A percentile compares a stretch with the other conserved stretches of the same genome.
These are phyloP conservation scores for Eulemur macaco DNA, from an alignment of 2,113 vertebrate genomes.

Conservation along the genomic window DNA sequence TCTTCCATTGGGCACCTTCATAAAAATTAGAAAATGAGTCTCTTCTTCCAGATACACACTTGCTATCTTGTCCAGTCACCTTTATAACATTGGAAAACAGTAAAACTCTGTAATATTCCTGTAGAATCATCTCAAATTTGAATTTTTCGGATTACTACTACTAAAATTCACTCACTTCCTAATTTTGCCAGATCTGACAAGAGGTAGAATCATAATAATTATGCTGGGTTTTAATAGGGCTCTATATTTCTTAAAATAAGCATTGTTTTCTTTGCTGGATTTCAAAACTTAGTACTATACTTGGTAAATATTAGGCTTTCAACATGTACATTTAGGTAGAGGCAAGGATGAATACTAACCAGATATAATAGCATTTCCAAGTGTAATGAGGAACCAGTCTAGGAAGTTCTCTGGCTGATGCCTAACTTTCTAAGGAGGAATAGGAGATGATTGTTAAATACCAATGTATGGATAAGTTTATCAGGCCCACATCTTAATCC, in stretches of 20 bases:
- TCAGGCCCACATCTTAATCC: not conserved
- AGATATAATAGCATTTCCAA: not conserved
- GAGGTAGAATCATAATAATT: not conserved
- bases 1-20: not conserved
- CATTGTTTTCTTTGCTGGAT: not conserved
- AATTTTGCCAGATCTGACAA: not conserved
- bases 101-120: not conserved
- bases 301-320: conserved; percentile 37
- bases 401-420: not conserved
- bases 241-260: not conserved
- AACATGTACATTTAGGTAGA: not conserved
- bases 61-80: not conserved
- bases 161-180: not conserved
- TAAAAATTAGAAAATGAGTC: not conserved
- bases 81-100: not conserved
- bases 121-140: not conserved
- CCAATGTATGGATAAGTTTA: not conserved
- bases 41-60: not conserved
- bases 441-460: not conserved
- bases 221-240: not conserved
- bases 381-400: not conserved
- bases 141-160: not conserved
- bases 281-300: not conserved
- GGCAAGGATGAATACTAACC: not conserved
- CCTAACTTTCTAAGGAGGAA: not conserved